A percentile compares a stretch with the other conserved stretches of the same genome.
Conservation (phyloP, 2,888 invertebrate genomes). For the Drosophila paracracens region DNA sequence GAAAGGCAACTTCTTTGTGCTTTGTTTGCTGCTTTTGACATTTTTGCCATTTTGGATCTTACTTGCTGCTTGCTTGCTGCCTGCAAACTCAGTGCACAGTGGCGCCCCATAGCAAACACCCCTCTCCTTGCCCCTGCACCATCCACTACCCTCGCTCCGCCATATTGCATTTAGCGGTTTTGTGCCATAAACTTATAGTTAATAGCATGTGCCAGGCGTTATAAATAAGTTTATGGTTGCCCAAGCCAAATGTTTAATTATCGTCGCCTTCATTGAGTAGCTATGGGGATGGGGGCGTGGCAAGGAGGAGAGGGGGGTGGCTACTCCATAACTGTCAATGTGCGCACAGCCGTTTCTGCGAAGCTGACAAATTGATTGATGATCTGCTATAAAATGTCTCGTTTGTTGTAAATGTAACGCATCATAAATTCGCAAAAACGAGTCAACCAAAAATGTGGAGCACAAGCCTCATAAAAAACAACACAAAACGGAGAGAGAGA, state of each 20-base stretch:
- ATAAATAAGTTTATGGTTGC: conserved; percentile 68
- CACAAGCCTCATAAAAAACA: conserved; percentile 29
- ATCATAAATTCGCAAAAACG: conserved; percentile 80
- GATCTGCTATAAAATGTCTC: conserved; percentile 84
- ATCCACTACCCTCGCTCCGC: not conserved
- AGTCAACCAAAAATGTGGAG: conserved; percentile 44
- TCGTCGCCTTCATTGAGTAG: conserved; percentile 34
- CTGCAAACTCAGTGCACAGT: not conserved
- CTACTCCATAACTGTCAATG: conserved; percentile 65
- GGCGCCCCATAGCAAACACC: conserved; percentile 10
- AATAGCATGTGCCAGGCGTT: conserved; percentile 66
- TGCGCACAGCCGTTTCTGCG: conserved; percentile 50
- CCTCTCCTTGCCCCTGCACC: not conserved
- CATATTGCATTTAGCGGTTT: conserved; percentile 61
- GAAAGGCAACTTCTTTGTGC: conserved; percentile 42
- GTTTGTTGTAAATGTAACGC: conserved; percentile 83
- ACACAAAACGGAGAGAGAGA: conserved; percentile 1
- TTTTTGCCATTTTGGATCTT: conserved; percentile 35
- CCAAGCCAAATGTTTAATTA: conserved; percentile 71
- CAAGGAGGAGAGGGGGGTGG: not conserved
- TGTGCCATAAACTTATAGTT: conserved; percentile 69
- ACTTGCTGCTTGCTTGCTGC: not conserved
- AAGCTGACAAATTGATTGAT: conserved; percentile 83
- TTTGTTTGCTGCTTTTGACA: conserved; percentile 59
- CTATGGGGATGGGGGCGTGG: conserved; percentile 26